Conservation (phyloP, 2,797 vertebrate genomes). For the Macroramphosus scolopax region DNA sequence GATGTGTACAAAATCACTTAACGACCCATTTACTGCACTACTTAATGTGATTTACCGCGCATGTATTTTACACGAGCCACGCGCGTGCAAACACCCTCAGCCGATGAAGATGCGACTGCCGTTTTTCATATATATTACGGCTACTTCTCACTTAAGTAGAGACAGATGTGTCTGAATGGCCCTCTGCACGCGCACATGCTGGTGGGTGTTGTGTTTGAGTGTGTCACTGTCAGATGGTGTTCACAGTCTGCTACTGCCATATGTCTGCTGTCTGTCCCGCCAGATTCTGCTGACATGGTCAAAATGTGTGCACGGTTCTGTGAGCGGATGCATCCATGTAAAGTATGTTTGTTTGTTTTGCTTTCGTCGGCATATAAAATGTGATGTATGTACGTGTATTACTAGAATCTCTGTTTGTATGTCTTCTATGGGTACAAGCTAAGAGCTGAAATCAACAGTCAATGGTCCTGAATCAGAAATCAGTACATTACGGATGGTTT, state of each 20-base stretch:
- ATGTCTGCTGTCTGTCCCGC: slow-evolving; percentile 39
- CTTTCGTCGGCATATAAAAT: too few relatives aligned
- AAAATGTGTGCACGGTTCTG: slow-evolving; percentile 6
- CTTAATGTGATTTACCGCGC: slow-evolving; percentile 2
- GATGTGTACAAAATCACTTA: background rate
- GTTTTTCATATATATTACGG: slow-evolving; percentile 2
- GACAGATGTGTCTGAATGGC: slow-evolving; percentile 43
- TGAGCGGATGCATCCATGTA: too few relatives aligned
- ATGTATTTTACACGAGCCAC: slow-evolving; percentile 3
- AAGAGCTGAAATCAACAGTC: too few relatives aligned
- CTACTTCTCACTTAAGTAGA: slow-evolving; percentile 24
- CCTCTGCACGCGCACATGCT: slow-evolving; percentile 4
- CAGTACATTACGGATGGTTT: background rate
- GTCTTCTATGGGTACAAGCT: too few relatives aligned
- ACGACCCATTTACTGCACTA: background rate
- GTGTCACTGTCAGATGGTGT: slow-evolving; percentile 25
- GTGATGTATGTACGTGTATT: too few relatives aligned
- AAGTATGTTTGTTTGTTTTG: too few relatives aligned
- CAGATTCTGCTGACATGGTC: slow-evolving; percentile 41
- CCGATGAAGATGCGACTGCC: slow-evolving; percentile 18
- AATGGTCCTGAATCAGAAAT: slow-evolving; percentile 2
- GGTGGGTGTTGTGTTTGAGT: background rate
- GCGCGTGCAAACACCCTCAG: slow-evolving; percentile 4
- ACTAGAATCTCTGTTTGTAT: too few relatives aligned
- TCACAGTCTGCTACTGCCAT: slow-evolving; percentile 32